These are phyloP conservation scores for Hystrix cristata DNA, from an alignment of 2,113 vertebrate genomes.

Conservation along the genomic window DNA sequence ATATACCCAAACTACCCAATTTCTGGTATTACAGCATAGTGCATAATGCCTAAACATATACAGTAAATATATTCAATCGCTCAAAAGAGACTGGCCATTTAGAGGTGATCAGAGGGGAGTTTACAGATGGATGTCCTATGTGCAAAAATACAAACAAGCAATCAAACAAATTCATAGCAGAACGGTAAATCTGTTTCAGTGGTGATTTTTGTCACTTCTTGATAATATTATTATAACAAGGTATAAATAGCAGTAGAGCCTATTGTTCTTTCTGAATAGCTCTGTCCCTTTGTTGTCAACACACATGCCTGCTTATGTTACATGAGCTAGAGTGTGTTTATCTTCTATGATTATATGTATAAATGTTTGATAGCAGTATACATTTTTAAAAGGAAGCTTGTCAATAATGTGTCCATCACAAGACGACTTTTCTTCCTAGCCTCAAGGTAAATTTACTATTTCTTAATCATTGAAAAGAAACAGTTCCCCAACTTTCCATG, in stretches of 20 bases:
- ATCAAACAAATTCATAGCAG: background rate
- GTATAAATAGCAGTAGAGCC: background rate
- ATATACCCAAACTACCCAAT: background rate
- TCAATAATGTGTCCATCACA: conserved; percentile 78
- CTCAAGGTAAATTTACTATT: conserved; percentile 59
- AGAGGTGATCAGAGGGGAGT: fast-evolving
- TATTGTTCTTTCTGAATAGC: background rate
- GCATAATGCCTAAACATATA: background rate
- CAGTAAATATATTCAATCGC: background rate
- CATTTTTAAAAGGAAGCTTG: conserved; percentile 84
- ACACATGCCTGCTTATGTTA: conserved; percentile 76
- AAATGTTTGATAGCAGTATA: conserved; percentile 84
- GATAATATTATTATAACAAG: background rate
- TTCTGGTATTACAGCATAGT: background rate
- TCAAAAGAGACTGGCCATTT: background rate
- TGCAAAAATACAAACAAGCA: conserved; percentile 30
- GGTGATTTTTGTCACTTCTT: background rate
- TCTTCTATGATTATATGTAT: conserved; percentile 81
- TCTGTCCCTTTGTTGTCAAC: conserved; percentile 65
- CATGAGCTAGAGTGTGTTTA: conserved; percentile 75
- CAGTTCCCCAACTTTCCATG: background rate
- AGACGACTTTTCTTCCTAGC: conserved; percentile 59
- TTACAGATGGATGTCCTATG: background rate
- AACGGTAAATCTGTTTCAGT: conserved; percentile 32
- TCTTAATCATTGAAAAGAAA: conserved; percentile 34